These are phyloP conservation scores for Lydus trimaculatus DNA, from an alignment of 2,888 invertebrate genomes.

Conservation along the genomic window DNA sequence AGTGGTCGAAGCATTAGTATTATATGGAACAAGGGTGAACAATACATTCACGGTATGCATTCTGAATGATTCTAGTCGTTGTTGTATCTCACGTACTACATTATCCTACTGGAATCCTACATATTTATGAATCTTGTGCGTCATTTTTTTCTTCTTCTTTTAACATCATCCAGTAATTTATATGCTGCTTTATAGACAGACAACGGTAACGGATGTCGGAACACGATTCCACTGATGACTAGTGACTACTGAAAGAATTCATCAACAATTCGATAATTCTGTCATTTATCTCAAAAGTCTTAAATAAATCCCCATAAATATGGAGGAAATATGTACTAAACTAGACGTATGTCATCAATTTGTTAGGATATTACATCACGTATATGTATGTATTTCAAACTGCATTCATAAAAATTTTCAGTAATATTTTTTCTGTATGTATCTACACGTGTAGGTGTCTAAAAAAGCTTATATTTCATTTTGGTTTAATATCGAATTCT, in stretches of 20 bases:
- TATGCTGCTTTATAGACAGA: constrained; percentile 28
- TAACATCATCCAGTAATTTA: constrained; percentile 43
- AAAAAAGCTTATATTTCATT: neutral
- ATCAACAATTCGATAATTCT: constrained; percentile 9
- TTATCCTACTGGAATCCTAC: constrained; percentile 42
- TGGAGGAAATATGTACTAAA: neutral
- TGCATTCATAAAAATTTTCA: neutral
- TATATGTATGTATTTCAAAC: too few species aligned
- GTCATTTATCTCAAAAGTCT: constrained; percentile 28
- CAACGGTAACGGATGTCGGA: neutral
- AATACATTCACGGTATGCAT: constrained; percentile 26
- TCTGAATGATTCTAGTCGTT: constrained; percentile 21
- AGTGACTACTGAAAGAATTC: neutral
- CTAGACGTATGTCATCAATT: neutral
- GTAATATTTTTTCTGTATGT: neutral
- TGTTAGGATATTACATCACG: constrained; percentile 1
- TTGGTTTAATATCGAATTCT: neutral
- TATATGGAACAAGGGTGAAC: constrained; percentile 21
- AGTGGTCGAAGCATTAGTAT: neutral
- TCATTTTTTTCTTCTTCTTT: constrained; percentile 16
- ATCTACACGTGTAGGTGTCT: neutral
- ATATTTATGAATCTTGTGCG: constrained; percentile 45
- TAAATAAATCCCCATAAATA: constrained; percentile 22
- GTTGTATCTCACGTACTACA: constrained; percentile 38
- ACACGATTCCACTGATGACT: neutral